Evolutionary conservation across 23 tunicate genomes (phyloP), one percentile per base, ranked within the genome.

Genomic region (Styela clava): DNA sequence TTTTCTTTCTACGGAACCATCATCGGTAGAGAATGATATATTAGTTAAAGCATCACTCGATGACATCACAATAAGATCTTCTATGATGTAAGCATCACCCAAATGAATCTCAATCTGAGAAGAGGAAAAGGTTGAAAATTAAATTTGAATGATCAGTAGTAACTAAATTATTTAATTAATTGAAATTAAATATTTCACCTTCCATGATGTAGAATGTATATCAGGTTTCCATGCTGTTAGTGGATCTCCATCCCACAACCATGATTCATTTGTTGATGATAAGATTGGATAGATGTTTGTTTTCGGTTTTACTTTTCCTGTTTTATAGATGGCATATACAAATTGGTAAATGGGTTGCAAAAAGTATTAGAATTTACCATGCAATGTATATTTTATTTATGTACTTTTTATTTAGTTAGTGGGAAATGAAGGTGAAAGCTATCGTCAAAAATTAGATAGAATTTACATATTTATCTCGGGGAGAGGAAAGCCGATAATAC

Each of bases 241-340:
- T 3, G 91, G 85, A 65, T 87, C 86, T 18, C 91, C 91, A 82
- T 87, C 91, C 72, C 63, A 67, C 36, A 87, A 36, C n/a, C 61
- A 74, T 3, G 83, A 16, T 27, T 34, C 36, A 30, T 81, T 67
- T 37, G 69, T 27, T 16, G 85, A 78, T 67, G 31, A 27, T 22
- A 67, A 67, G 31, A 67, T 1, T 16, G 71, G 71, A 25, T 25
- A 67, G 22, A 25, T 29, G 22, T 27, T 16, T 18, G 16, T 18
- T 67, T 19, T 18, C 16, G 71, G 56, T 5, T 44, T 44, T 44
- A 44, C 12, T 44, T 44, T 12, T 5, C 56, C 56, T 44, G 56
- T 44, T n/a, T n/a, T n/a, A n/a, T n/a, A n/a, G n/a, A n/a, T n/a
- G n/a, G n/a, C n/a, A n/a, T n/a, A n/a, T n/a, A n/a, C n/a, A n/a